Conservation (phyloP, 1,140 invertebrate species). For the Lepidurus apus region DNA sequence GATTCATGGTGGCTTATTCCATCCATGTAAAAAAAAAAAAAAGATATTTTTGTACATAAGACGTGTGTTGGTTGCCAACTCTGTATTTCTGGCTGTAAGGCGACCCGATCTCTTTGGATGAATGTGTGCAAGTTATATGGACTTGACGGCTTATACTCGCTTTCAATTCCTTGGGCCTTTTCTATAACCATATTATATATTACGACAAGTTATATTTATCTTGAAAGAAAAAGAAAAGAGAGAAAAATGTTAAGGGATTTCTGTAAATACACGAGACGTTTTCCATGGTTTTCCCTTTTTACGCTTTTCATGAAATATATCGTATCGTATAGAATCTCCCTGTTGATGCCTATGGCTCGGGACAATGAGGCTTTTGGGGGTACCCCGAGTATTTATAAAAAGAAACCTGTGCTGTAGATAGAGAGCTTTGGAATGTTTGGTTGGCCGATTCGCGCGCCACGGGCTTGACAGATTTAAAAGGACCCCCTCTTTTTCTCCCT, state of each 20-base stretch:
- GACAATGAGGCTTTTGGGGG: slow-evolving; percentile 6
- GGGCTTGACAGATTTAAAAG: slow-evolving; percentile 15
- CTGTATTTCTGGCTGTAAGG: no score
- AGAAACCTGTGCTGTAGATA: not conserved
- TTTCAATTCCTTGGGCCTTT: not conserved
- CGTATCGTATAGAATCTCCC: not conserved
- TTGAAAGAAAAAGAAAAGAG: not conserved
- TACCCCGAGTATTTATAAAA: not conserved
- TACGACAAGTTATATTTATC: slow-evolving; percentile 16
- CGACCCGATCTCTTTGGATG: no score
- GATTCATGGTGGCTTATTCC: slow-evolving; percentile 11
- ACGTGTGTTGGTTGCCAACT: not conserved
- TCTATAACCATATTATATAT: not conserved
- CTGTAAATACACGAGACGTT: not conserved
- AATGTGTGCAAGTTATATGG: not conserved
- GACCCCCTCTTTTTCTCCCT: not conserved
- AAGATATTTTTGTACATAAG: not conserved
- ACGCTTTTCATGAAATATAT: not conserved
- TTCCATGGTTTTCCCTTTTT: not conserved
- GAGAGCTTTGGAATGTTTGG: slow-evolving; percentile 14
- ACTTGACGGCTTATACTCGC: not conserved
- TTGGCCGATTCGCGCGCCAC: not conserved
- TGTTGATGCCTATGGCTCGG: slow-evolving; percentile 12
- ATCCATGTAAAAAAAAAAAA: not conserved
- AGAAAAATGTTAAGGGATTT: slow-evolving; percentile 16